Evolutionary conservation across 2,888 invertebrate species (phyloP), one percentile per base, ranked within the genome.

Genomic region (Napeogenes sylphis): DNA sequence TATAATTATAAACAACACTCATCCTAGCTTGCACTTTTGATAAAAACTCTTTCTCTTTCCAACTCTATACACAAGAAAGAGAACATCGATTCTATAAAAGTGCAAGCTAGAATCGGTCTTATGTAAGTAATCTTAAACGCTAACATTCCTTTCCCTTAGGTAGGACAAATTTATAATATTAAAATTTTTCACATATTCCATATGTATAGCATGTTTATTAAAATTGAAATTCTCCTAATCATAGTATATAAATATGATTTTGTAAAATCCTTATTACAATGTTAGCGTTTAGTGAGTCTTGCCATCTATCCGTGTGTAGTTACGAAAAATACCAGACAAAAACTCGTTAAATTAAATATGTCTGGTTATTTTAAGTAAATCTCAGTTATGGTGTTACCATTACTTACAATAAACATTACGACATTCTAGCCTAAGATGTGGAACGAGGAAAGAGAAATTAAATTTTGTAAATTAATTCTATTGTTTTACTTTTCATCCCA

Each of bases 271-370:
- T 75, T 45, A 64, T 60, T 56, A 59, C 65, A 83, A 87, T 89
- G 90, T 90, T 90, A 90, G 90, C 90, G 90, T 90, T 90, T 89
- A 86, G 80, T 82, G 81, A 85, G 77, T 85, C 87, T 88, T 89
- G 89, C 89, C 89, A 88, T 87, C 81, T 84, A 77, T 77, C 73
- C 66, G 79, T 73, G 81, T 80, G 75, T 83, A 79, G 78, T 85
- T 83, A 82, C 77, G 63, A 61, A 61, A 76, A 82, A 80, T 78
- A 75, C 71, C 75, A 73, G 79, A 72, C 76, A 45, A 21, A 46
- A 45, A 42, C 13, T 57, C 35, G 35, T 62, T 62, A n/a, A 35
- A 53, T 53, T 21, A 21, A 61, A 21, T 57, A 45, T 75, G 78
- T 78, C 75, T 75, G 69, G 68, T 73, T 75, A 77, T 83, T 83